A percentile compares a stretch with the other conserved stretches of the same genome.
Conservation (phyloP, 53 echinoderm and acorn worm genomes). For the Apostichopus leukothele region DNA sequence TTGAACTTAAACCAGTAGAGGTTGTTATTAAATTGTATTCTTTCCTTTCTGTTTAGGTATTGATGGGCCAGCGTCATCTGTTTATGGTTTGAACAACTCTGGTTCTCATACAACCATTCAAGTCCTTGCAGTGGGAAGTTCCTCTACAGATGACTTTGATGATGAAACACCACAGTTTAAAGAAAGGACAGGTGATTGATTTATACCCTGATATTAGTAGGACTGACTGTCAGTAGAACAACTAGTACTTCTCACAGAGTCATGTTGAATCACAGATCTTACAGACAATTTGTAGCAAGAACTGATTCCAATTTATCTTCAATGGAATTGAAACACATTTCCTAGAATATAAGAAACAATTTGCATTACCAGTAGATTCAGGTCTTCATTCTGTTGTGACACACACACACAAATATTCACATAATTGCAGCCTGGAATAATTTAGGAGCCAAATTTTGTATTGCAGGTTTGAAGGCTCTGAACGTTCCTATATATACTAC, state of each 20-base stretch:
- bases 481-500: too few species aligned
- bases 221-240: background rate
- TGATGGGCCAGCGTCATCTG: constrained; percentile 85
- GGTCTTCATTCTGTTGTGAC: too few species aligned
- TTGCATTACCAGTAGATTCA: too few species aligned
- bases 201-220: background rate
- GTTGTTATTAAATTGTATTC: background rate
- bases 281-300: too few species aligned
- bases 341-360: background rate
- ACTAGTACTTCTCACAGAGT: too few species aligned
- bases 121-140: constrained; percentile 81
- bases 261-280: too few species aligned
- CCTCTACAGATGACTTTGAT: constrained; percentile 76
- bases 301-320: background rate
- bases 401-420: too few species aligned
- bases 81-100: constrained; percentile 75
- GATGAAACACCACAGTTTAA: constrained; percentile 79
- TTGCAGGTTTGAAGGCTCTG: too few species aligned
- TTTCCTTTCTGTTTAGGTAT: constrained; percentile 57
- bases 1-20: too few species aligned
- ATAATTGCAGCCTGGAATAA: too few species aligned
- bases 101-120: constrained; percentile 89
- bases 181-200: constrained; percentile 80
- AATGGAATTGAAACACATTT: background rate
- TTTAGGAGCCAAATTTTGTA: too few species aligned